Evolutionary conservation across 2,888 invertebrate species (phyloP), one percentile per base, ranked within the genome.

Genomic region (Belgica antarctica): DNA sequence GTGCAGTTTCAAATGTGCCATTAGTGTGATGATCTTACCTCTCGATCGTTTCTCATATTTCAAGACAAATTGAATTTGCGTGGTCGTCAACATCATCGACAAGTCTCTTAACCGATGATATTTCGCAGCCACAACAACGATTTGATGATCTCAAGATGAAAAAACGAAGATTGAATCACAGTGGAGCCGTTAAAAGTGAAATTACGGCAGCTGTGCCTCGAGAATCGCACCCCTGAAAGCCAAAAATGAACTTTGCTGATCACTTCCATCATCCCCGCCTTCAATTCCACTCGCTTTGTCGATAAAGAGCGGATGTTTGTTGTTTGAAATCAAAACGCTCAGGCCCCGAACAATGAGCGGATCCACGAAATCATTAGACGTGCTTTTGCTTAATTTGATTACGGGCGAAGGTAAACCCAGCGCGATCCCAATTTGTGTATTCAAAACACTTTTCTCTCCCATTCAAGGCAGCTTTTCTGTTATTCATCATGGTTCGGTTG

Each of bases 321-420:
- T 59, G 27, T 59, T 25, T 59, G 27, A 12, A 59, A 27, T 19
- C 59, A 15, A 59, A 27, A 59, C 52, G n/a, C n/a, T 22, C 22
- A 41, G 17, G 5, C 12, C 12, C 22, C 19, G 17, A 52, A 52
- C 52, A 59, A 59, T 59, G 59, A 59, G 22, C 52, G 52, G 59
- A 59, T 27, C 27, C 59, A 15, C 19, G 22, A 19, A 52, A 59
- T 59, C 59, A 27, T n/a, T 12, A 24, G 17, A 68, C 68, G 68
- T 68, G 68, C 47, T 68, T 57, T n/a, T 15, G 68, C 68, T 57
- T 34, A 68, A 68, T 68, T 57, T 68, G 57, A 68, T 68, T 68
- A 68, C n/a, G 52, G 22, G 12, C 17, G 22, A 52, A 19, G 52
- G 17, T 22, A 52, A 52, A 52, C 52, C 17, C n/a, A 4, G 5